phyloP scores from a whole-genome alignment of 2,113 vertebrate genomes.

The Cyprinodon tularosa region DNA sequence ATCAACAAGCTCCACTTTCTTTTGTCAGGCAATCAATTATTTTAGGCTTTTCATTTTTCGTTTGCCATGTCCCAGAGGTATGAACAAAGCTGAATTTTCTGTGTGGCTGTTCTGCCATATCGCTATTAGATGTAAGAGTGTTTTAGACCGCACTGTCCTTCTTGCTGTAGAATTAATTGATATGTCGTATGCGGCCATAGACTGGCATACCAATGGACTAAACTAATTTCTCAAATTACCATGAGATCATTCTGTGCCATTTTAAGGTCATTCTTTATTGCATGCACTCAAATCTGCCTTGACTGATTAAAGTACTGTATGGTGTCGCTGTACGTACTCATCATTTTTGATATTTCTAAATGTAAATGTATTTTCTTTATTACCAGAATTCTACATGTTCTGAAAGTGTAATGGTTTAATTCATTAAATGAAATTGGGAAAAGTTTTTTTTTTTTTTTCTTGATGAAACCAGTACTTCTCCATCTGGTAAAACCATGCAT shows the following conservation, averaged over 20 bases:
- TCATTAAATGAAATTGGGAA: neutral
- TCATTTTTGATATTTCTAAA: neutral
- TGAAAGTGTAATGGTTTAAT: neutral
- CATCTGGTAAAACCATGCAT: neutral
- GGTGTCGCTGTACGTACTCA: neutral
- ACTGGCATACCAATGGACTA: constrained; percentile 66
- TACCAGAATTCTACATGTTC: neutral
- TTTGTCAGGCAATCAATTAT: constrained; percentile 75
- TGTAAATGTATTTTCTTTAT: neutral
- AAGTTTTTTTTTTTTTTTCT: neutral
- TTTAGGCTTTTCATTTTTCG: constrained; percentile 76
- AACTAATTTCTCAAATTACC: constrained; percentile 65
- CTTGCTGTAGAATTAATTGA: constrained; percentile 64
- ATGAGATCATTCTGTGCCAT: constrained; percentile 39
- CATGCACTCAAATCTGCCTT: constrained; percentile 49
- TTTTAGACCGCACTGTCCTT: constrained; percentile 56
- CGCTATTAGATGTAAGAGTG: constrained; percentile 58
- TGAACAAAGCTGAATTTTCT: constrained; percentile 45
- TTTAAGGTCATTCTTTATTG: constrained; percentile 60
- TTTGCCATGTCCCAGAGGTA: constrained; percentile 47
- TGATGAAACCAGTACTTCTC: neutral
- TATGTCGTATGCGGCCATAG: constrained; percentile 49
- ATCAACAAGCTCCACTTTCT: constrained; percentile 70
- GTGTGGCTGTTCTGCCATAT: constrained; percentile 65
- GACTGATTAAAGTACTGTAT: constrained; percentile 53